Conservation (phyloP, 2,113 vertebrate genomes). For the Melanerpes aurifrons region DNA sequence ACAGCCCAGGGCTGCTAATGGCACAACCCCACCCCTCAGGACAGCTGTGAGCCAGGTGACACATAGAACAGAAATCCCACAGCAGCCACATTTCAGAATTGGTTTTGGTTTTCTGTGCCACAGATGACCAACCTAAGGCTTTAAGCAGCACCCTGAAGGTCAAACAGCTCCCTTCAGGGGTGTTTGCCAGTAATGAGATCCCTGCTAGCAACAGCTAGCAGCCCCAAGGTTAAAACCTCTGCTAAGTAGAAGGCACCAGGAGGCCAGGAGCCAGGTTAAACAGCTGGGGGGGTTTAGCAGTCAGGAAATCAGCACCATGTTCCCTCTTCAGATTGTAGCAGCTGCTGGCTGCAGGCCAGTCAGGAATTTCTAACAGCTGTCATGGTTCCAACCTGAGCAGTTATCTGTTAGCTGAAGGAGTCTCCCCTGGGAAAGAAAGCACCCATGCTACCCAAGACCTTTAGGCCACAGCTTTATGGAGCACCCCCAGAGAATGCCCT, state of each 20-base stretch:
- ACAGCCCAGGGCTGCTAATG: neutral
- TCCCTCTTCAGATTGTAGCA: neutral
- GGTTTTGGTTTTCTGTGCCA: neutral
- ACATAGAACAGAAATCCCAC: neutral
- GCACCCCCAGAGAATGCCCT: constrained; percentile 19
- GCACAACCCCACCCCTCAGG: neutral
- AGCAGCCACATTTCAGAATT: accelerated
- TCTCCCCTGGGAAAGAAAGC: constrained; percentile 22
- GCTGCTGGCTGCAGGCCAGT: neutral
- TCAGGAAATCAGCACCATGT: neutral
- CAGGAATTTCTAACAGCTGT: neutral
- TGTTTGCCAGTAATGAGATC: accelerated
- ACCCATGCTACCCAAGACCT: constrained; percentile 38
- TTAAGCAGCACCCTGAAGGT: neutral
- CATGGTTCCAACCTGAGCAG: neutral
- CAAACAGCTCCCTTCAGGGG: neutral
- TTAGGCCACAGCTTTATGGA: constrained; percentile 28
- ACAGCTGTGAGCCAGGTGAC: neutral
- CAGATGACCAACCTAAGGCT: neutral
- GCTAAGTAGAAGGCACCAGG: accelerated
- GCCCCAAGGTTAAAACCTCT: neutral
- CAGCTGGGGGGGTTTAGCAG: neutral
- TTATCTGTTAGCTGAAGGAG: neutral
- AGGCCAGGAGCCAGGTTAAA: neutral
- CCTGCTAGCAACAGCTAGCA: neutral